phyloP scores from a whole-genome alignment of 2,888 invertebrate species.

The Gnatocerus cornutus region DNA sequence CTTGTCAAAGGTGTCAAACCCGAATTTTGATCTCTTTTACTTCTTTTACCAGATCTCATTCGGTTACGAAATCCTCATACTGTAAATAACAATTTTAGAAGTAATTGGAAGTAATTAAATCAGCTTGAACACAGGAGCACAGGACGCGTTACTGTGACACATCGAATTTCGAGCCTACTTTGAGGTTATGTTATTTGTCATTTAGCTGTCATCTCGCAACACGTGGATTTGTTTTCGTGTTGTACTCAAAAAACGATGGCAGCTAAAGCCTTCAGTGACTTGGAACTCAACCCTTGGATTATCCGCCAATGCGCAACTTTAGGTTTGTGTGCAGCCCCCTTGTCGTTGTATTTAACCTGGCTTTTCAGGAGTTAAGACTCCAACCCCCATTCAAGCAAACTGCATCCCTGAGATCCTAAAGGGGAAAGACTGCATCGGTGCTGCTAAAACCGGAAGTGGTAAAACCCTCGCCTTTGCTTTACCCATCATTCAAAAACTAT shows the following conservation, averaged over 20 bases:
- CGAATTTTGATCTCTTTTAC: no score
- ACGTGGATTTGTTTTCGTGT: background rate
- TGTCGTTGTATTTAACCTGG: constrained; percentile 14
- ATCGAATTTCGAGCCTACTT: no score
- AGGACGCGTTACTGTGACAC: no score
- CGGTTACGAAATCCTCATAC: no score
- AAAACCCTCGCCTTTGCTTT: constrained; percentile 98
- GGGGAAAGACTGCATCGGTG: constrained; percentile 94
- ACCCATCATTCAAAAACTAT: constrained; percentile 92
- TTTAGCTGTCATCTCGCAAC: no score
- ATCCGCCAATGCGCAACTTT: constrained; percentile 80
- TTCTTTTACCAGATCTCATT: no score
- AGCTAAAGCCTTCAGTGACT: constrained; percentile 73
- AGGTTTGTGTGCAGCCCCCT: constrained; percentile 72
- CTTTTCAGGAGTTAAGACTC: constrained; percentile 80
- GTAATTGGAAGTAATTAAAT: no score
- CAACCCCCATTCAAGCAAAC: constrained; percentile 87
- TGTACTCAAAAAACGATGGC: constrained; percentile 6
- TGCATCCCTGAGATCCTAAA: constrained; percentile 86
- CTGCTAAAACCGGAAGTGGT: constrained; percentile 98
- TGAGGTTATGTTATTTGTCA: no score
- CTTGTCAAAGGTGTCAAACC: no score
- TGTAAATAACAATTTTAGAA: no score
- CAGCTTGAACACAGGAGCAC: no score
- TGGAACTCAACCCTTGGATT: constrained; percentile 83